A percentile compares a stretch with the other conserved stretches of the same genome.
phyloP scores from a whole-genome alignment of 2,113 vertebrate genomes.

The Bettongia penicillata region DNA sequence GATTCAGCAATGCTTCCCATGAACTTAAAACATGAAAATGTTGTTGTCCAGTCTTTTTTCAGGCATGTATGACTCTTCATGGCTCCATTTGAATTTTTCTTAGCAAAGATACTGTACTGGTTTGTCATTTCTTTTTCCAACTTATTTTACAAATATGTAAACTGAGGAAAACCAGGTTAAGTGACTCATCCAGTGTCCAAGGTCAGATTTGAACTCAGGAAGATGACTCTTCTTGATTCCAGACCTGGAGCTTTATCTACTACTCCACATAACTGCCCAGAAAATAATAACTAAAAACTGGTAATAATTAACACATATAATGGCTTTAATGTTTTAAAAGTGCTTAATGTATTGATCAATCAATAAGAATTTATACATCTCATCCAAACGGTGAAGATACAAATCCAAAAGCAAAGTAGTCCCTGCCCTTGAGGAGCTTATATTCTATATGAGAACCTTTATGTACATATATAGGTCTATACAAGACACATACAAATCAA shows the following conservation, averaged over 20 bases:
- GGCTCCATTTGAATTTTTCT: background rate
- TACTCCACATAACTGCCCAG: background rate
- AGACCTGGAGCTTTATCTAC: background rate
- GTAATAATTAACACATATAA: background rate
- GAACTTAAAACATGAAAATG: background rate
- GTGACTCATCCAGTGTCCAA: background rate
- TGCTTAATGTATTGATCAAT: background rate
- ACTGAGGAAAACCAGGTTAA: background rate
- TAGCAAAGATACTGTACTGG: background rate
- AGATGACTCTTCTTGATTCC: background rate
- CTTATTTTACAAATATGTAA: background rate
- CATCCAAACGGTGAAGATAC: background rate
- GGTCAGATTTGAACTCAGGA: background rate
- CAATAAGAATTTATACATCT: background rate
- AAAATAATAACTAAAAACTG: background rate
- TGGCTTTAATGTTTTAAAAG: background rate
- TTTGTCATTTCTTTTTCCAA: background rate
- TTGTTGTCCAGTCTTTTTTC: no score
- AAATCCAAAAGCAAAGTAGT: background rate
- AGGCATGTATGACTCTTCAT: background rate
- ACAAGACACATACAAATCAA: background rate
- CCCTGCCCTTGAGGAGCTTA: background rate
- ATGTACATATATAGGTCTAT: background rate
- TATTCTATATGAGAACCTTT: background rate
- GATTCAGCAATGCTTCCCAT: background rate